Conservation (phyloP, 2,888 invertebrate species). For the Pseudococcus longispinus region DNA sequence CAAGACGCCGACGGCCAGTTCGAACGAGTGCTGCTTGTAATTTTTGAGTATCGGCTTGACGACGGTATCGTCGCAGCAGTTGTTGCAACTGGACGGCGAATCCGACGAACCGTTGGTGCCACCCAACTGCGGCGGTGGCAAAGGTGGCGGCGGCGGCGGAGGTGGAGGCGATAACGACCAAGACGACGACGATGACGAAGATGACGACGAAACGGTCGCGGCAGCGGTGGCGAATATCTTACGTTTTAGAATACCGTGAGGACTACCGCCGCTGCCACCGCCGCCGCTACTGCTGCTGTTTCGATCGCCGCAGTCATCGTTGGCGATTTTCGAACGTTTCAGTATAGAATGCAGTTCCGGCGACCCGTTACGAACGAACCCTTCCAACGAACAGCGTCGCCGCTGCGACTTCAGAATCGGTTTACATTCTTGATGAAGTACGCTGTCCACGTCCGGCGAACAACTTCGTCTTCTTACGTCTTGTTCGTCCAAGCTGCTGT, state of each 20-base stretch:
- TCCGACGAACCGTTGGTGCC: not conserved
- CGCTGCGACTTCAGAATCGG: slow-evolving; percentile 74
- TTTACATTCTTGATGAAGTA: slow-evolving; percentile 66
- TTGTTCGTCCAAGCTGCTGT: slow-evolving; percentile 81
- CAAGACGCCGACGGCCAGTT: not conserved
- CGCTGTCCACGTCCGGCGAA: slow-evolving; percentile 68
- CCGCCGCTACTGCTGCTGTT: slow-evolving; percentile 62
- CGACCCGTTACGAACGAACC: slow-evolving; percentile 65
- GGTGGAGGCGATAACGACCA: too few species aligned
- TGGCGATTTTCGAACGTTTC: slow-evolving; percentile 69
- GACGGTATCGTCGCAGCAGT: slow-evolving; percentile 74
- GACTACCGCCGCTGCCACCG: slow-evolving; percentile 69
- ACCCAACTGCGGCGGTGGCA: too few species aligned
- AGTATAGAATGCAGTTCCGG: slow-evolving; percentile 67
- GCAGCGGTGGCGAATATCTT: slow-evolving; percentile 66
- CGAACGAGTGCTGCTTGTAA: slow-evolving; percentile 49
- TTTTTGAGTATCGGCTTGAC: slow-evolving; percentile 78
- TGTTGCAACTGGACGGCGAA: not conserved
- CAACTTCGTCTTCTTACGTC: slow-evolving; percentile 73
- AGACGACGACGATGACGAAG: too few species aligned
- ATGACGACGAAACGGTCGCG: not conserved
- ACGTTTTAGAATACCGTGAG: slow-evolving; percentile 81
- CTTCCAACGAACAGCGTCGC: slow-evolving; percentile 73
- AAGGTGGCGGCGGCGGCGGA: too few species aligned
- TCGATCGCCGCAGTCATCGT: slow-evolving; percentile 57